Evolutionary conservation across 2,888 invertebrate species (phyloP).

Genomic region (Chorisops tibialis): DNA sequence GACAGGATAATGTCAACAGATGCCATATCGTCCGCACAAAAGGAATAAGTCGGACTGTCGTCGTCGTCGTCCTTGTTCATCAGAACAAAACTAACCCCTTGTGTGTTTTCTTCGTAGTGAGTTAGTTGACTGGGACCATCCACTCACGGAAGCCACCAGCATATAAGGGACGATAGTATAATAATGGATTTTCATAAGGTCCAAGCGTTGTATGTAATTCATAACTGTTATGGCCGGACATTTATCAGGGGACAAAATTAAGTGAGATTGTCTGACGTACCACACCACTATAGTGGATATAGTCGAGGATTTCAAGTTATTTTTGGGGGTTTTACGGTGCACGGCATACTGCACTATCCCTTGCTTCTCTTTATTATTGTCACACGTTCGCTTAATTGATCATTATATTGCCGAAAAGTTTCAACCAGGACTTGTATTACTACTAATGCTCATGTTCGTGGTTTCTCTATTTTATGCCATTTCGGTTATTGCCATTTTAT

Average conservation of each 20-base stretch:
- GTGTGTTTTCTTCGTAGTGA: neutral
- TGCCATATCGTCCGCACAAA: constrained; percentile 20
- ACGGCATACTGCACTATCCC: neutral
- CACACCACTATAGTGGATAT: neutral
- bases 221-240: constrained; percentile 20
- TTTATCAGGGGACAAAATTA: constrained; percentile 22
- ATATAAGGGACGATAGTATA: constrained; percentile 3
- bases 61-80: neutral
- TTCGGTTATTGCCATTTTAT: constrained; percentile 4
- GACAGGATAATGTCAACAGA: constrained; percentile 31
- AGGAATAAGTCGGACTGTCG: constrained; percentile 8
- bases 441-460: neutral
- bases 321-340: neutral
- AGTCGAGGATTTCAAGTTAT: neutral
- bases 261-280: constrained; percentile 2
- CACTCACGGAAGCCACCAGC: neutral
- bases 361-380: constrained; percentile 3
- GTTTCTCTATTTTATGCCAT: neutral
- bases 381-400: constrained; percentile 24
- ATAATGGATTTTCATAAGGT: constrained; percentile 17
- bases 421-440: neutral
- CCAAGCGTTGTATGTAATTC: constrained; percentile 19
- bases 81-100: neutral
- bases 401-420: constrained; percentile 11
- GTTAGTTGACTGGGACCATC: neutral